phyloP scores from a whole-genome alignment of 1,140 invertebrate genomes.

The Drosophila arizonae region DNA sequence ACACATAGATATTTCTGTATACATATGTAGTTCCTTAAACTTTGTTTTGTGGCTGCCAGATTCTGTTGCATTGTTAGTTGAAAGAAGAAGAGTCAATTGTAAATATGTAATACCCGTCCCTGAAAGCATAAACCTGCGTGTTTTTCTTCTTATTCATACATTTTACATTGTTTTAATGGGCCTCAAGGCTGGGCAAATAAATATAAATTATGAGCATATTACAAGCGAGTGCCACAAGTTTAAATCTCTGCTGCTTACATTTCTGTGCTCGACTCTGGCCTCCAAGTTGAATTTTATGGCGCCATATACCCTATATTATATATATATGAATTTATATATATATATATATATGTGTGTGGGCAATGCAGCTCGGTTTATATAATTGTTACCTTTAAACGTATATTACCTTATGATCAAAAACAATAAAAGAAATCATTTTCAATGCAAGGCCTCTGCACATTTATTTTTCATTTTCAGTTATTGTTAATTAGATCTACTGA shows the following conservation, averaged over 20 bases:
- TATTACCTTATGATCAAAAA: constrained; percentile 72
- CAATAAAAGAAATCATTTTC: constrained; percentile 72
- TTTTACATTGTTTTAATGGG: constrained; percentile 60
- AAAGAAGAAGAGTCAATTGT: constrained; percentile 61
- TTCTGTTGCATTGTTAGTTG: constrained; percentile 24
- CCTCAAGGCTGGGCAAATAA: constrained; percentile 62
- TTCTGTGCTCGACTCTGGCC: constrained; percentile 25
- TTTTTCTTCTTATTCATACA: constrained; percentile 2
- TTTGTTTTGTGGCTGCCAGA: constrained; percentile 4
- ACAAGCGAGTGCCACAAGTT: constrained; percentile 50
- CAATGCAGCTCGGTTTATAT: constrained; percentile 48
- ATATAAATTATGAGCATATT: constrained; percentile 52
- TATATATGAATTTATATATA: constrained; percentile 36
- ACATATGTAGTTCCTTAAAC: constrained; percentile 3
- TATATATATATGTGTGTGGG: constrained; percentile 29
- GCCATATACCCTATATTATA: constrained; percentile 23
- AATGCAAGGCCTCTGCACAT: constrained; percentile 51
- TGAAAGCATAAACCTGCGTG: constrained; percentile 58
- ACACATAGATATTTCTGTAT: constrained; percentile 34
- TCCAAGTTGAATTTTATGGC: constrained; percentile 43
- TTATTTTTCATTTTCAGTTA: not conserved
- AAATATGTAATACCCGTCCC: constrained; percentile 65
- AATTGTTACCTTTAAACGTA: constrained; percentile 71
- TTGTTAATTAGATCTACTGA: constrained; percentile 45
- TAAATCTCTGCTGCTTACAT: constrained; percentile 14